phyloP scores from a whole-genome alignment of 2,113 vertebrate species.

The Myxocyprinus asiaticus region DNA sequence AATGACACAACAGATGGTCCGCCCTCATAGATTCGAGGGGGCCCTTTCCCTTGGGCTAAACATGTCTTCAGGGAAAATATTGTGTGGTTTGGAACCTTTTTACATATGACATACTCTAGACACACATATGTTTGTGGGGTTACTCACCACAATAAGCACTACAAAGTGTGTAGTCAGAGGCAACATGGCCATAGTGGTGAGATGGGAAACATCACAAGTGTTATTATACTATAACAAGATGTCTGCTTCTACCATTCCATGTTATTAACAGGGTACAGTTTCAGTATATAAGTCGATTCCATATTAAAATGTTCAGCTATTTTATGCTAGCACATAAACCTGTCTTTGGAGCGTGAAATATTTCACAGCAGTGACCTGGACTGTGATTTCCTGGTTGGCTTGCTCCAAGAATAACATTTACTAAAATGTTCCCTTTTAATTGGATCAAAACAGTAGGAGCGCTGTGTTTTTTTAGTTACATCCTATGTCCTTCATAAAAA shows the following conservation, averaged over 20 bases:
- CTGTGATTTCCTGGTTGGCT: constrained; percentile 38
- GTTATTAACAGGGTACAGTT: constrained; percentile 66
- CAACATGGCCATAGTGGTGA: neutral
- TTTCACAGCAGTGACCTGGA: constrained; percentile 39
- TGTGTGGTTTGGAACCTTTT: constrained; percentile 3
- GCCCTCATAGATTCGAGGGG: neutral
- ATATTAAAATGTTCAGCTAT: constrained; percentile 25
- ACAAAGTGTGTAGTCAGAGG: neutral
- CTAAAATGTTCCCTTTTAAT: neutral
- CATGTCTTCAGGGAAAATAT: constrained; percentile 23
- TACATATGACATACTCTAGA: neutral
- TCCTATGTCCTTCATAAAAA: neutral
- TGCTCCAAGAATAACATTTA: constrained; percentile 26
- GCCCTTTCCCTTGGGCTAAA: neutral
- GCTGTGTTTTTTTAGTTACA: too few relatives aligned
- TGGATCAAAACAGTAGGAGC: neutral
- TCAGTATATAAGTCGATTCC: constrained; percentile 54
- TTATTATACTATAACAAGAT: constrained; percentile 59
- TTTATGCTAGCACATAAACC: neutral
- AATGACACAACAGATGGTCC: constrained; percentile 38
- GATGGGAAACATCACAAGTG: constrained; percentile 60
- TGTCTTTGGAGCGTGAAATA: constrained; percentile 32
- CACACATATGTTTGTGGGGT: neutral
- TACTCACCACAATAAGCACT: neutral
- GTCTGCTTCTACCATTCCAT: constrained; percentile 52